Conservation (phyloP, 92 coral and sea anemone species). For the Bergia sp. region DNA sequence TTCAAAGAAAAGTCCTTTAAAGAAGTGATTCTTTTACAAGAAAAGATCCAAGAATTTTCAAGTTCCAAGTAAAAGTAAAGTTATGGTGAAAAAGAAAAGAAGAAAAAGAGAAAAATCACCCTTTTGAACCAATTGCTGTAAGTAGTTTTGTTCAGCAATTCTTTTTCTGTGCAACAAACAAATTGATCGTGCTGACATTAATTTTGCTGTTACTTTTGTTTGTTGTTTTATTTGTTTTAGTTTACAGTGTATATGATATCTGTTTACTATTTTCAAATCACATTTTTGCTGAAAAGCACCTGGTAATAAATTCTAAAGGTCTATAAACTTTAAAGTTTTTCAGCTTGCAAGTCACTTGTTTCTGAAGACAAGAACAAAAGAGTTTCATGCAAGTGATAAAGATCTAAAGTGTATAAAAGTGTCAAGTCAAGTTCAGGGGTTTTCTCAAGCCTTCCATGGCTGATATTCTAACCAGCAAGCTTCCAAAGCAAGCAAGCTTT, state of each 20-base stretch:
- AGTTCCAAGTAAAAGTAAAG: constrained; percentile 49
- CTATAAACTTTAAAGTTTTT: not conserved
- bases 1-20: constrained; percentile 35
- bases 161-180: not conserved
- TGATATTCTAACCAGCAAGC: constrained; percentile 34
- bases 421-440: constrained; percentile 31
- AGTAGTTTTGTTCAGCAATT: not conserved
- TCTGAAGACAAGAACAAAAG: constrained; percentile 42
- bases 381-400: constrained; percentile 38
- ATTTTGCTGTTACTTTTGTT: not conserved
- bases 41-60: constrained; percentile 44
- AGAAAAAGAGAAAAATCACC: not conserved
- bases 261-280: not conserved
- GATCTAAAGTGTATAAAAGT: constrained; percentile 25
- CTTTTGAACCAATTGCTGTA: constrained; percentile 13
- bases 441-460: constrained; percentile 32
- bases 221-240: not conserved
- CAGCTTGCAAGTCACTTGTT: constrained; percentile 46
- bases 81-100: not conserved
- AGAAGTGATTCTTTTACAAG: constrained; percentile 33
- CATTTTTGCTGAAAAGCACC: not conserved
- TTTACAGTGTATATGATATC: too few relatives aligned
- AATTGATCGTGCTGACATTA: not conserved
- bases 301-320: not conserved
- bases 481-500: constrained; percentile 44